These are phyloP conservation scores for Drosophila bocqueti DNA, from an alignment of 1,140 invertebrate species.

Conservation along the genomic window DNA sequence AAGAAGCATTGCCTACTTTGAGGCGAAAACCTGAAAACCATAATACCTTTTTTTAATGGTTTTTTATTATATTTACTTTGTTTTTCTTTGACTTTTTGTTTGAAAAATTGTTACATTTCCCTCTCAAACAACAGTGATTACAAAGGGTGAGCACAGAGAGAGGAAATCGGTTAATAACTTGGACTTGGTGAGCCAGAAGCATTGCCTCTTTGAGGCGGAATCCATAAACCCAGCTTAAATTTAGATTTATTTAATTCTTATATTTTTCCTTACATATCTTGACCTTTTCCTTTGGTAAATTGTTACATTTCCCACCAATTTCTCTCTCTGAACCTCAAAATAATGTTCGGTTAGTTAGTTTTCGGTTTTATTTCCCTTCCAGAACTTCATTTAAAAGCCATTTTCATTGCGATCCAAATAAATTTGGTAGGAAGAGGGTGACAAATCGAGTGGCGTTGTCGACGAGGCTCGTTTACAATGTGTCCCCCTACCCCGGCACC, in stretches of 20 bases:
- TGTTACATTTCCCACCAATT: neutral
- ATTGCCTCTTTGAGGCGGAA: neutral
- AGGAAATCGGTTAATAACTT: neutral
- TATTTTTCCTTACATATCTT: no score
- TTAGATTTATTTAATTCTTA: neutral
- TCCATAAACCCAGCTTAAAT: neutral
- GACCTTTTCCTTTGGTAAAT: neutral
- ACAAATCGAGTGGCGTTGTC: slow-evolving; percentile 30
- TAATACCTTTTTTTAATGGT: neutral
- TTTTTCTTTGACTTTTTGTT: neutral
- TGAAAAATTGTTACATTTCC: neutral
- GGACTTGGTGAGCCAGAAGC: no score
- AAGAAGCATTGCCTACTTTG: neutral
- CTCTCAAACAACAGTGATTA: neutral
- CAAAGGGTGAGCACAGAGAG: no score
- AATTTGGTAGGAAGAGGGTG: slow-evolving; percentile 11
- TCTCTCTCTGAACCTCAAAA: slow-evolving; percentile 3
- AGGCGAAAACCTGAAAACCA: neutral
- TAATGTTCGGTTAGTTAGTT: slow-evolving; percentile 44
- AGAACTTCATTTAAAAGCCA: slow-evolving; percentile 78
- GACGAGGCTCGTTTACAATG: slow-evolving; percentile 48
- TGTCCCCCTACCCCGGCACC: slow-evolving; percentile 1
- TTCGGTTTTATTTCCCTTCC: slow-evolving; percentile 27
- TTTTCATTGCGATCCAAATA: slow-evolving; percentile 64
- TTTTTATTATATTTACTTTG: neutral